Evolutionary conservation across 2,888 invertebrate species (phyloP), one percentile per base, ranked within the genome.

Genomic region (Prostheceraeus crozeri): DNA sequence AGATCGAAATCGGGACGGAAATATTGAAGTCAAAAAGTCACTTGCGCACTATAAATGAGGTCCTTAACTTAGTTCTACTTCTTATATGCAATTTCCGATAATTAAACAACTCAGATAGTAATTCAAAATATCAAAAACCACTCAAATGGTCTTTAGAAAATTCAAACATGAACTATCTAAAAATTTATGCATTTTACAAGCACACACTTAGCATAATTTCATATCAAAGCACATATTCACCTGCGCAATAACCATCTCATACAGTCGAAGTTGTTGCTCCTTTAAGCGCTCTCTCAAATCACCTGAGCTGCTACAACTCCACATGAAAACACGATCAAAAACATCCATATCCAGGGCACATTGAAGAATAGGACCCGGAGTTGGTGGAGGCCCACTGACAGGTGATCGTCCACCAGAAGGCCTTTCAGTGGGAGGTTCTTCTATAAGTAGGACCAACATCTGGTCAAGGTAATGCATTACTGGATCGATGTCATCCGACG

Each of bases 391-490:
- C 27, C 19, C 51, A 23, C 76, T 63, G 83, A 4, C 62, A 65
- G 35, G 48, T 31, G 46, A 2, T n/a, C 35, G 35, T 3, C 3
- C 68, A 48, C 71, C 31, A 25, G 10, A 46, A 35, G n/a, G 21
- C 14, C 16, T 61, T 46, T 31, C 54, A 30, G 48, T 35, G 40
- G 25, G 55, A 19, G 2, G 56, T 81, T 91, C 91, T 62, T 87
- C 82, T 16, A 87, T 79, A 56, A 91, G 78, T 19, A 93, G 79
- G 0, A 86, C 86, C 1, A 86, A 83, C 83, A 93, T 84, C 76
- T 90, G 89, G 72, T 89, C 89, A 69, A 93, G 79, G 71, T 91
- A 89, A 72, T 88, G 89, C 16, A 89, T 85, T 52, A 93, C 89
- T 23, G 85, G 85, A 36, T 88, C 81, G 1, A 91, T 86, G 76